Evolutionary conservation across 2,113 vertebrate genomes (phyloP).

Genomic region (Alouatta palliata): DNA sequence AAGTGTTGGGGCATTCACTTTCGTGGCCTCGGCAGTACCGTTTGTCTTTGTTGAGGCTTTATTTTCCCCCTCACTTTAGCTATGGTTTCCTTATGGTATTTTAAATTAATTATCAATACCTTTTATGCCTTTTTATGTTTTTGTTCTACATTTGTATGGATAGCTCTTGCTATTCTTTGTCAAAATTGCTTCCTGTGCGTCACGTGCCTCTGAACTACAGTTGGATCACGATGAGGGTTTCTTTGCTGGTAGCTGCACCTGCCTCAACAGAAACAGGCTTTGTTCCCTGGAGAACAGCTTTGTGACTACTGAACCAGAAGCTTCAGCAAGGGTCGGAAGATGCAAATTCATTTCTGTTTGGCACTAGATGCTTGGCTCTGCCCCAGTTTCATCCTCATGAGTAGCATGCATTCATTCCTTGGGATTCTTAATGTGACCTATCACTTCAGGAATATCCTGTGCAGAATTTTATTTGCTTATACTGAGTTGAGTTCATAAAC

Average conservation of each 20-base stretch:
- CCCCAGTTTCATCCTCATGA: neutral
- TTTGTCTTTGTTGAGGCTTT: constrained; percentile 67
- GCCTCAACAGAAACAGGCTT: constrained; percentile 21
- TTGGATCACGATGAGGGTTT: constrained; percentile 1
- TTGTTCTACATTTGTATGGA: constrained; percentile 75
- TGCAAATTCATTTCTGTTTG: constrained; percentile 48
- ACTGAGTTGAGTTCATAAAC: constrained; percentile 45
- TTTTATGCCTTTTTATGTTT: constrained; percentile 67
- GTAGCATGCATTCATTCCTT: neutral
- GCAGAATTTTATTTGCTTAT: constrained; percentile 28
- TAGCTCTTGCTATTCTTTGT: constrained; percentile 65
- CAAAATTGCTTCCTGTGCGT: constrained; percentile 73
- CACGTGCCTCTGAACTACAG: neutral
- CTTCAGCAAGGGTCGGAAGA: neutral
- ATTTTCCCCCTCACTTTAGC: constrained; percentile 51
- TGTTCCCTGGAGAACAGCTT: constrained; percentile 46
- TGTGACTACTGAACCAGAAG: neutral
- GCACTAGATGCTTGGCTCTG: neutral
- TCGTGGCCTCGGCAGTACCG: neutral
- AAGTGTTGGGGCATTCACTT: constrained; percentile 44
- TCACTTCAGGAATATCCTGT: constrained; percentile 36
- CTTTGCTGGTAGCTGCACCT: constrained; percentile 15
- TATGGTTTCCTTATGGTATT: constrained; percentile 53
- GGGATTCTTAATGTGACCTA: constrained; percentile 34
- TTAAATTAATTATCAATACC: constrained; percentile 82